A percentile compares a stretch with the other conserved stretches of the same genome.
Evolutionary conservation across 2,113 vertebrate species (phyloP).

Genomic region (Phrynosoma blainvillii): DNA sequence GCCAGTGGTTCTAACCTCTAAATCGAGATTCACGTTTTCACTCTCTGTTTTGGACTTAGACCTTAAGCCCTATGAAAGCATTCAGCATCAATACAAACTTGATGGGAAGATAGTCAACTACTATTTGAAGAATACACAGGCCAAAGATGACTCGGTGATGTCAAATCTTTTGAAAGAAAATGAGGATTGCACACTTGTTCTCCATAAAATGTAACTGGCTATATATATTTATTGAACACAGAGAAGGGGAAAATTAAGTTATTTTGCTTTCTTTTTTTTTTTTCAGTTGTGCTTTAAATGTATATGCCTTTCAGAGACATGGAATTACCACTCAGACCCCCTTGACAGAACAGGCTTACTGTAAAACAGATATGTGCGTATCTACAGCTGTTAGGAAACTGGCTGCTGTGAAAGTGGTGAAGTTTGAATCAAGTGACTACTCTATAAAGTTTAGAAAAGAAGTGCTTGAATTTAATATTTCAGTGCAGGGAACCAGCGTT

Average conservation of each 20-base stretch:
- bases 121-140: constrained; percentile 83
- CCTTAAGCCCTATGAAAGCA: constrained; percentile 92
- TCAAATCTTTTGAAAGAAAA: constrained; percentile 80
- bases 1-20: constrained; percentile 78
- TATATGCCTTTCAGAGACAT: constrained; percentile 63
- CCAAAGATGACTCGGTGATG: constrained; percentile 75
- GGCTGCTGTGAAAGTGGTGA: constrained; percentile 11
- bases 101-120: constrained; percentile 92
- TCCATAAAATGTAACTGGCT: constrained; percentile 87
- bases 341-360: constrained; percentile 64
- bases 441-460: constrained; percentile 49
- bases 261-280: constrained; percentile 63
- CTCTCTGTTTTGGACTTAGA: constrained; percentile 95
- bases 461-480: constrained; percentile 1
- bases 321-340: constrained; percentile 47
- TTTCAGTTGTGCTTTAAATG: constrained; percentile 70
- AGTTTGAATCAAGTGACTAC: constrained; percentile 36
- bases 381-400: constrained; percentile 41
- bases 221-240: constrained; percentile 50
- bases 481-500: constrained; percentile 21
- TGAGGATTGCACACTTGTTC: constrained; percentile 92
- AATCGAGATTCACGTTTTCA: constrained; percentile 84
- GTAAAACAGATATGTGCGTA: constrained; percentile 52
- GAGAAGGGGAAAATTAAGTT: constrained; percentile 63
- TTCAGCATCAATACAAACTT: constrained; percentile 89